phyloP scores from a whole-genome alignment of 2,888 invertebrate species.

The Terebella lapidaria region DNA sequence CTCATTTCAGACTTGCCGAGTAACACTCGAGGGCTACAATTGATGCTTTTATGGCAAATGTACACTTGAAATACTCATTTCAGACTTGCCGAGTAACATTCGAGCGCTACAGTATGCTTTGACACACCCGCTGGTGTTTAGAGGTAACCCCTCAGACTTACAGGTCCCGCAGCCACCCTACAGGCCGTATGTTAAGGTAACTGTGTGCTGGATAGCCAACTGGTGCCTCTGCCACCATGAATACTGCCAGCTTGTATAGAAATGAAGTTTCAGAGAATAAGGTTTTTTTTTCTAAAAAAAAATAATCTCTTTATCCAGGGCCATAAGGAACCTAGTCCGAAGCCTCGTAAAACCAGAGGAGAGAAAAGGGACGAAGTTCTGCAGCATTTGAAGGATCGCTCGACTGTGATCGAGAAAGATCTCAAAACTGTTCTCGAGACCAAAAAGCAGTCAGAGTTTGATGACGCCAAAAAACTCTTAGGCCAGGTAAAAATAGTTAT shows the following conservation, averaged over 20 bases:
- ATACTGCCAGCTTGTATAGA: too few relatives aligned
- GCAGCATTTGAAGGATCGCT: neutral
- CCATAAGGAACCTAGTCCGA: neutral
- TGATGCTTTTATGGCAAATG: too few relatives aligned
- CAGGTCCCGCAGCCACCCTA: conserved; percentile 37
- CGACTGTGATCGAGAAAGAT: conserved; percentile 7
- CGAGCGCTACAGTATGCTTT: conserved; percentile 43
- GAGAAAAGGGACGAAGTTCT: conserved; percentile 8
- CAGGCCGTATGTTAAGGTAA: conserved; percentile 38
- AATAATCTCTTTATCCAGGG: too few relatives aligned
- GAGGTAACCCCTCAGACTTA: conserved; percentile 36
- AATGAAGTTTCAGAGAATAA: too few relatives aligned
- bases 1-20: conserved; percentile 39
- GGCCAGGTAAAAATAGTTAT: conserved; percentile 10
- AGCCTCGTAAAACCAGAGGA: conserved; percentile 1
- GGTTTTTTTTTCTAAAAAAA: too few relatives aligned
- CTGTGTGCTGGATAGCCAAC: too few relatives aligned
- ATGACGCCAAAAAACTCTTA: conserved; percentile 7
- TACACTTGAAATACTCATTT: conserved; percentile 14
- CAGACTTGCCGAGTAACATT: conserved; percentile 45
- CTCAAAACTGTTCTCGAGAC: conserved; percentile 8
- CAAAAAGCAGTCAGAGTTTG: conserved; percentile 1
- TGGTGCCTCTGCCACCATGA: too few relatives aligned
- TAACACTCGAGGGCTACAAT: too few relatives aligned
- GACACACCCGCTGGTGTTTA: conserved; percentile 41